Base-by-base conservation (phyloP, 1,140 invertebrate genomes). In the Sinonovacula constricta region DNA sequence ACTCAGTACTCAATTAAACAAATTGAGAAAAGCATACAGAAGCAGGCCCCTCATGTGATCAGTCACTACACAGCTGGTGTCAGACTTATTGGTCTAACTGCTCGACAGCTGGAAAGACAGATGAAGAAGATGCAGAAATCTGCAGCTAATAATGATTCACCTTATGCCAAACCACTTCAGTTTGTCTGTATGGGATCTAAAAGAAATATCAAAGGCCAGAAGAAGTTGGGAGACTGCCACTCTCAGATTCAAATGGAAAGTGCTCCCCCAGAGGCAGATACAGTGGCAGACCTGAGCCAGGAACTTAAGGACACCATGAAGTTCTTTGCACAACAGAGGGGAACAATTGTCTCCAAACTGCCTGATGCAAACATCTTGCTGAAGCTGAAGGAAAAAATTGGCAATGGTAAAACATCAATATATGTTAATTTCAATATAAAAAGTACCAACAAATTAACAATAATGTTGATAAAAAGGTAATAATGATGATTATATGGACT, bases 161-260 rank as follows among this genome's bases (percentile, higher is more conserved):
- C 85, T 1, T 87, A 87, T 57, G 84, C 85, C 1, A 84, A 84
- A 69, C 85, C 85, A 4, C 60, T 86, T n/a, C 79, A 66, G 14
- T 84, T 86, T 80, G 83, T 82, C 15, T 54, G 68, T n/a, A 15
- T 60, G n/a, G 34, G 51, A 2, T 45, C 34, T 12, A 59, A 70
- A 3, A 53, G 34, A 3, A n/a, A 10, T 2, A 63, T 36, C 22
- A 51, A 63, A 26, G 34, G 57, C 5, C 49, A 56, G 10, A 67
- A 66, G 24, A 76, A 76, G 49, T 57, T 28, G 12, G n/a, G 57
- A 45, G 39, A 45, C 7, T 10, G 7, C 7, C 39, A 10, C 7
- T 45, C 39, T 45, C 39, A 45, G 39, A 45, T 45, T 26, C 22
- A 3, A 31, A 28, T 31, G 0, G 31, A 30, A n/a, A 10, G 57